Conservation (phyloP, 2,888 invertebrate species). For the Rhodophaea formosa region DNA sequence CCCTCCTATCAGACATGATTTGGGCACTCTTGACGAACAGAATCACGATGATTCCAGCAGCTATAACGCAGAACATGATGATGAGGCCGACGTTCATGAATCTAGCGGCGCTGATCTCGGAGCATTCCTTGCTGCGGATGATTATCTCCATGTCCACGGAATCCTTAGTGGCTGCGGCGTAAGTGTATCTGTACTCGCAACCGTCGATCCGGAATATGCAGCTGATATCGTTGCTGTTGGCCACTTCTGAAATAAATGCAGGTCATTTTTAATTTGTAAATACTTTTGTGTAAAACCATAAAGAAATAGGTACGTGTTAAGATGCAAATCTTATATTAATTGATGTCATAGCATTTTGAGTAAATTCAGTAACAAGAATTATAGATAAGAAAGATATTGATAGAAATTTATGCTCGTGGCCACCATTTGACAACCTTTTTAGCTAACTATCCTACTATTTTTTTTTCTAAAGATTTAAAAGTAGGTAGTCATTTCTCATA, state of each 20-base stretch:
- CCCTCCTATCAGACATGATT: constrained; percentile 72
- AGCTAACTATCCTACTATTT: too few species aligned
- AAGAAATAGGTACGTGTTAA: too few species aligned
- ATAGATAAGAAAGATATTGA: too few species aligned
- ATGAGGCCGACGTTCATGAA: constrained; percentile 57
- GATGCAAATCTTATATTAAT: too few species aligned
- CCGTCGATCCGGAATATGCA: constrained; percentile 60
- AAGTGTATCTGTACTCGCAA: constrained; percentile 69
- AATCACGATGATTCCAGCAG: constrained; percentile 70
- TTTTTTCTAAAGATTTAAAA: too few species aligned
- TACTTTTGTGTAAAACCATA: too few species aligned
- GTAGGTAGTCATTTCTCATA: too few species aligned
- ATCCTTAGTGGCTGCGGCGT: constrained; percentile 49
- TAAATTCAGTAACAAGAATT: too few species aligned
- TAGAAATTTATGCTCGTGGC: too few species aligned
- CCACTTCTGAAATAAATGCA: constrained; percentile 40
- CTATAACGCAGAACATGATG: constrained; percentile 69
- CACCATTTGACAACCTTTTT: too few species aligned
- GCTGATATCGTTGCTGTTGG: constrained; percentile 42
- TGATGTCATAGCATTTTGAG: too few species aligned
- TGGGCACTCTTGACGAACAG: constrained; percentile 62
- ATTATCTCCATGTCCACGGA: constrained; percentile 59
- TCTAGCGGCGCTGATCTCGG: constrained; percentile 57
- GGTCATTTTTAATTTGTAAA: too few species aligned
- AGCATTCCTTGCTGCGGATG: constrained; percentile 59